phyloP scores from a whole-genome alignment of 2,888 invertebrate genomes.

The Eustalomyia histrio region DNA sequence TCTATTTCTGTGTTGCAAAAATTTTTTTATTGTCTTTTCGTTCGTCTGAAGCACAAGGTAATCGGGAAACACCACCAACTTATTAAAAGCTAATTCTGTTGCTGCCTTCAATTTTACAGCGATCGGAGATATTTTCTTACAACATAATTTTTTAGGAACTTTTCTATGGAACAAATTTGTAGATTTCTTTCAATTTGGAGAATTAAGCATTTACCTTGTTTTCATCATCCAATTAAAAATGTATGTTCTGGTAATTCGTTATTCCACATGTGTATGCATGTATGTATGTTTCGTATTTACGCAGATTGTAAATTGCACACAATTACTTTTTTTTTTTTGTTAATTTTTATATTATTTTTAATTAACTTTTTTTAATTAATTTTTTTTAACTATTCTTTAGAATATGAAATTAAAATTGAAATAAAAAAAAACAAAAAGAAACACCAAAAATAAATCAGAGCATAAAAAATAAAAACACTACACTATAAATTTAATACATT shows the following conservation, averaged over 20 bases:
- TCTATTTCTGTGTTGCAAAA: too few species aligned
- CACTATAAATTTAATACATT: constrained; percentile 45
- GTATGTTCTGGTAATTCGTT: constrained; percentile 7
- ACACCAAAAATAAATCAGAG: constrained; percentile 62
- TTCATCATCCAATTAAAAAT: constrained; percentile 14
- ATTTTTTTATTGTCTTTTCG: too few species aligned
- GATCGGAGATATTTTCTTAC: too few species aligned
- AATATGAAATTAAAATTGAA: constrained; percentile 37
- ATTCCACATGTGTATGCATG: background rate
- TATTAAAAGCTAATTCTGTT: too few species aligned
- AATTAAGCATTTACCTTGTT: constrained; percentile 30
- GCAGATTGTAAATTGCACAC: background rate
- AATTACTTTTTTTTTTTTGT: background rate
- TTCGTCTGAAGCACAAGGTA: too few species aligned
- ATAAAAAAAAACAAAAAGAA: constrained; percentile 35
- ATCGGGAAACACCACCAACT: too few species aligned
- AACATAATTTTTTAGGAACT: too few species aligned
- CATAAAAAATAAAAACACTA: constrained; percentile 51
- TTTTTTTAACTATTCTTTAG: constrained; percentile 31
- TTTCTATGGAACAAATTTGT: too few species aligned
- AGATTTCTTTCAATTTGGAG: too few species aligned
- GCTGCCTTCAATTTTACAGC: too few species aligned
- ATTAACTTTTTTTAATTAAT: background rate
- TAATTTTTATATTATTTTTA: constrained; percentile 14
- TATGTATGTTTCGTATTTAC: background rate